A percentile compares a stretch with the other conserved stretches of the same genome.
phyloP scores from a whole-genome alignment of 2,113 vertebrate genomes.

The Colistium nudipinnis region DNA sequence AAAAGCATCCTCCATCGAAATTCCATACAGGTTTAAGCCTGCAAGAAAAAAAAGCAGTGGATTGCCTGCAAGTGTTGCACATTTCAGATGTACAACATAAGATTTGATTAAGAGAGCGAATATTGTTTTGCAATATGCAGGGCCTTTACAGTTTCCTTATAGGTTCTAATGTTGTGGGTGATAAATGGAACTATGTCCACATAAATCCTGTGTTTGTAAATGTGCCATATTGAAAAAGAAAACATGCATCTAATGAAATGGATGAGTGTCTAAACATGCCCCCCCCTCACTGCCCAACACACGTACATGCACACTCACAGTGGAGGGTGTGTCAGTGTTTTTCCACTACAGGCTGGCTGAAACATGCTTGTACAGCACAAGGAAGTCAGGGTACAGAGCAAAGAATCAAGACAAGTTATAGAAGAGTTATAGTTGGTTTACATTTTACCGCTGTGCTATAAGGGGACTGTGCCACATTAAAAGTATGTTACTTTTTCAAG shows the following conservation, averaged over 20 bases:
- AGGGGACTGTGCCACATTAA: neutral
- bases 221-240: neutral
- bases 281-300: neutral
- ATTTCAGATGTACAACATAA: conserved; percentile 10
- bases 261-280: neutral
- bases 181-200: neutral
- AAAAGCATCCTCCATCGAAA: neutral
- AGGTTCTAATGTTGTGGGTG: neutral
- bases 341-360: conserved; percentile 36
- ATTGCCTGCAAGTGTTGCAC: conserved; percentile 1
- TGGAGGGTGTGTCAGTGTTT: conserved; percentile 21
- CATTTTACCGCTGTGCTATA: neutral
- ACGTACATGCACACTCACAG: conserved; percentile 14
- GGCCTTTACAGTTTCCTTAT: neutral
- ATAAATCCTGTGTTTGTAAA: neutral
- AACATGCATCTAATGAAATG: neutral
- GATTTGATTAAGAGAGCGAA: neutral
- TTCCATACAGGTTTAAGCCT: conserved; percentile 33
- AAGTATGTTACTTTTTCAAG: neutral
- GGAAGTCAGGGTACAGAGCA: too few species aligned
- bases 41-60: conserved; percentile 7
- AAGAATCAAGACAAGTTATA: too few species aligned
- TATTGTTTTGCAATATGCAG: neutral
- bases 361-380: conserved; percentile 33
- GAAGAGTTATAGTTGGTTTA: neutral